Conservation (phyloP, 2,888 invertebrate genomes). For the Hecatera dysodea region DNA sequence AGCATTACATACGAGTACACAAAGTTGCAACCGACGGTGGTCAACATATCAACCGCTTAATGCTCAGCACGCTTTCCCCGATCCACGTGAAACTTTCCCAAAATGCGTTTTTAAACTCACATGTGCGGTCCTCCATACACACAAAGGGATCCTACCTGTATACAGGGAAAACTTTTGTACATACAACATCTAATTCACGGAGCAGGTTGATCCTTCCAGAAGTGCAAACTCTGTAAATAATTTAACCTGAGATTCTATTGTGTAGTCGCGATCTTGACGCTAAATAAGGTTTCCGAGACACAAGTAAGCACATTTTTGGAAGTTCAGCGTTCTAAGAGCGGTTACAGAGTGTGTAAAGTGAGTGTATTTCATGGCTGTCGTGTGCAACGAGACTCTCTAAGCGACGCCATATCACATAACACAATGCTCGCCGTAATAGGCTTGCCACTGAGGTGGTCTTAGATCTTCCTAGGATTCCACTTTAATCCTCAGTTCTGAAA, state of each 20-base stretch:
- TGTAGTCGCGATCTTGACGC: conserved; percentile 1
- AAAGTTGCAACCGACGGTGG: conserved; percentile 52
- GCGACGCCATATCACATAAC: conserved; percentile 76
- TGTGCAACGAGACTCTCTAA: conserved; percentile 71
- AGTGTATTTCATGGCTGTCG: conserved; percentile 52
- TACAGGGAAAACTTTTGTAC: conserved; percentile 20
- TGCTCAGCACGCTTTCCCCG: conserved; percentile 33
- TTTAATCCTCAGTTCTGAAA: conserved; percentile 45
- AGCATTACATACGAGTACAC: conserved; percentile 33
- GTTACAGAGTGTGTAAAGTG: conserved; percentile 50
- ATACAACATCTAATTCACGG: conserved; percentile 8
- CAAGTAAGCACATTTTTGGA: conserved; percentile 49
- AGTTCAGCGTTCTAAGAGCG: conserved; percentile 51
- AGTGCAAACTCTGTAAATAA: conserved; percentile 4
- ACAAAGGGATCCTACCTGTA: conserved; percentile 26
- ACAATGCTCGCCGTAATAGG: conserved; percentile 75
- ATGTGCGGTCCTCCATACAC: conserved; percentile 2
- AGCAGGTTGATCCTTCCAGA: not conserved
- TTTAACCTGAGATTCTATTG: conserved; percentile 9
- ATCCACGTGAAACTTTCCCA: conserved; percentile 54
- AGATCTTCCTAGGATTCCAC: conserved; percentile 72
- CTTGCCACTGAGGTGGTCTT: conserved; percentile 72
- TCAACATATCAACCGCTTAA: conserved; percentile 51
- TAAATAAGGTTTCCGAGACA: conserved; percentile 31
- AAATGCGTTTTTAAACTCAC: conserved; percentile 50